These are phyloP conservation scores for Erpobdella octoculata DNA, from an alignment of 2,888 invertebrate genomes.

Conservation along the genomic window DNA sequence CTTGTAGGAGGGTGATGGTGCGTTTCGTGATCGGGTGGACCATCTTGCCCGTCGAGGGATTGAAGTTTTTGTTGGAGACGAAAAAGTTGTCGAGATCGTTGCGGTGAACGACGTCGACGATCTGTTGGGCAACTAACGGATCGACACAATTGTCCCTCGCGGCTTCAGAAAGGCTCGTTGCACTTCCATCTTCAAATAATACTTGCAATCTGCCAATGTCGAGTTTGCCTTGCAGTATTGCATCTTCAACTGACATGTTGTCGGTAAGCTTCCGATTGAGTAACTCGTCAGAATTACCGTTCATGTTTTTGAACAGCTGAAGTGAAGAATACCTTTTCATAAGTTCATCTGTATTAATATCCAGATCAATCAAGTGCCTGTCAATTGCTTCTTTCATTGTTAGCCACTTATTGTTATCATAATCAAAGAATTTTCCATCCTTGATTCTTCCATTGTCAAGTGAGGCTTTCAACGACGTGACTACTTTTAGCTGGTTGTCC, in stretches of 20 bases:
- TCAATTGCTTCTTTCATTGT: slow-evolving; percentile 67
- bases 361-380: slow-evolving; percentile 54
- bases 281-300: neutral
- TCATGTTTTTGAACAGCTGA: slow-evolving; percentile 4
- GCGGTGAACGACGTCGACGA: neutral
- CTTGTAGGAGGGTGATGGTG: neutral
- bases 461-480: slow-evolving; percentile 36
- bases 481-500: slow-evolving; percentile 10
- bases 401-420: slow-evolving; percentile 53
- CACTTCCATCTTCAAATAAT: neutral
- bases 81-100: slow-evolving; percentile 11
- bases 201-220: neutral
- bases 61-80: neutral
- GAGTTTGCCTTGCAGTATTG: slow-evolving; percentile 13
- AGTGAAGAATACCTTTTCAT: slow-evolving; percentile 11
- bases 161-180: neutral
- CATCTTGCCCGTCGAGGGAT: neutral
- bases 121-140: neutral
- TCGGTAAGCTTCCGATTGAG: too few relatives aligned
- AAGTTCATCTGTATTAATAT: slow-evolving; percentile 8
- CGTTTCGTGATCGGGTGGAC: neutral
- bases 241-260: neutral
- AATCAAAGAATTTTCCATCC: slow-evolving; percentile 52
- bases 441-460: slow-evolving; percentile 36
- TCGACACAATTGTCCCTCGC: neutral